These are phyloP conservation scores for Tenthredo mesomela DNA, from an alignment of 2,888 invertebrate genomes.

Conservation along the genomic window DNA sequence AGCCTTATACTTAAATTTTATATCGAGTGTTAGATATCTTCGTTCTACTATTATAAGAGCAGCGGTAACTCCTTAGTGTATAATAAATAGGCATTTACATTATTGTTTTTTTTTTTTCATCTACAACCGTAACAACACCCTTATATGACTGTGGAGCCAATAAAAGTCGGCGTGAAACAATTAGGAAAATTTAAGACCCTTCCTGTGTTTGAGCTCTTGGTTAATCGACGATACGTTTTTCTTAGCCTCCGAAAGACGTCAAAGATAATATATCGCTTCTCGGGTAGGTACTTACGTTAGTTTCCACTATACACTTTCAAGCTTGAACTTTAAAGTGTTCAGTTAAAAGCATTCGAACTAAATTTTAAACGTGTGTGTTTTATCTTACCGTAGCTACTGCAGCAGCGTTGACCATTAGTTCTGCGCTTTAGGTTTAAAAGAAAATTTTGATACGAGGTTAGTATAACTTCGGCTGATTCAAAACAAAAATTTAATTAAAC, in stretches of 20 bases:
- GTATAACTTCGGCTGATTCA: background rate
- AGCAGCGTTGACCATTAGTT: background rate
- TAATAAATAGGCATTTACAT: constrained; percentile 37
- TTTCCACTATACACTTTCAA: background rate
- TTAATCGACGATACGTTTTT: background rate
- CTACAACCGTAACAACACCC: background rate
- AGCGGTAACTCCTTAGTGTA: background rate
- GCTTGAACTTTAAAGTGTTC: background rate
- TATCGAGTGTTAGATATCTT: background rate
- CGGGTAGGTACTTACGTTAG: background rate
- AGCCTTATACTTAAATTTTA: constrained; percentile 24
- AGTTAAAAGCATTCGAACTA: constrained; percentile 26
- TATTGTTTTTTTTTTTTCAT: background rate
- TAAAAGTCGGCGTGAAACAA: constrained; percentile 42
- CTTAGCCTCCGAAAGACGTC: constrained; percentile 13
- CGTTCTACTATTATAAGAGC: background rate
- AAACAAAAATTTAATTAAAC: constrained; percentile 30
- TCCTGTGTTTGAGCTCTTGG: background rate
- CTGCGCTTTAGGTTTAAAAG: background rate
- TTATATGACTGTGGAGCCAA: background rate
- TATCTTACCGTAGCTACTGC: background rate
- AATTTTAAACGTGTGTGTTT: constrained; percentile 29
- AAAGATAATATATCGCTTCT: constrained; percentile 39
- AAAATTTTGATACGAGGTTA: background rate
- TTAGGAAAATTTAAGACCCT: constrained; percentile 34